These are phyloP conservation scores for Moxostoma hubbsi DNA, from an alignment of 2,797 vertebrate species.

Conservation along the genomic window DNA sequence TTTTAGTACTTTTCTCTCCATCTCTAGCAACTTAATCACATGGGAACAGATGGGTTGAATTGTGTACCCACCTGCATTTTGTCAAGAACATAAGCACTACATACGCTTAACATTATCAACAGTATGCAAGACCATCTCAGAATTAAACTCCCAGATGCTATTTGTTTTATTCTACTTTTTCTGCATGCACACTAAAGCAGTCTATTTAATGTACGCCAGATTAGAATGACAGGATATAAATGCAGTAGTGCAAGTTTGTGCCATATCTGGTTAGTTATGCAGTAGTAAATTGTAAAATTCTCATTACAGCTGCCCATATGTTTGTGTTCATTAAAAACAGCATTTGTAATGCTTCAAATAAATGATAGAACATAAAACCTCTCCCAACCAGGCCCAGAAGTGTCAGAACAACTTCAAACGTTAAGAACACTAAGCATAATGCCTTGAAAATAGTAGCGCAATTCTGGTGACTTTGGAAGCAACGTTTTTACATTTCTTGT, in stretches of 20 bases:
- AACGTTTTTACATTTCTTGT: no score
- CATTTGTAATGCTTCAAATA: not conserved
- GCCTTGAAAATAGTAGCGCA: slow-evolving; percentile 9
- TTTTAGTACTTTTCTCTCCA: slow-evolving; percentile 4
- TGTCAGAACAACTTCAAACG: slow-evolving; percentile 32
- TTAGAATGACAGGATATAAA: slow-evolving; percentile 8
- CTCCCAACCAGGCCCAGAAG: slow-evolving; percentile 13
- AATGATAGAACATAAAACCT: slow-evolving; percentile 11
- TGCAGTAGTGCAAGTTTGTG: slow-evolving; percentile 19
- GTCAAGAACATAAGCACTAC: slow-evolving; percentile 21
- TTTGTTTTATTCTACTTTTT: slow-evolving; percentile 31
- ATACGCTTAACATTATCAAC: slow-evolving; percentile 44
- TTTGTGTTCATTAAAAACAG: slow-evolving; percentile 2
- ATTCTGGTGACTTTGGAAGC: no score
- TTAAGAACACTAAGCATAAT: slow-evolving; percentile 40
- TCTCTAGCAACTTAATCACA: not conserved
- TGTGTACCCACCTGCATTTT: slow-evolving; percentile 46
- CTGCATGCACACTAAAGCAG: slow-evolving; percentile 18
- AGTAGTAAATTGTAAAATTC: slow-evolving; percentile 32
- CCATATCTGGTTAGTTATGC: slow-evolving; percentile 26
- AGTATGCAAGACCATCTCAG: slow-evolving; percentile 34
- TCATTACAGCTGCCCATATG: slow-evolving; percentile 33
- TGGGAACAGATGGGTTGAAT: slow-evolving; percentile 39
- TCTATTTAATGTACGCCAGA: slow-evolving; percentile 35
- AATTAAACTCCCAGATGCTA: slow-evolving; percentile 35